Evolutionary conservation across 1,140 invertebrate species (phyloP), one percentile per base, ranked within the genome.

Genomic region (Eueides isabella): DNA sequence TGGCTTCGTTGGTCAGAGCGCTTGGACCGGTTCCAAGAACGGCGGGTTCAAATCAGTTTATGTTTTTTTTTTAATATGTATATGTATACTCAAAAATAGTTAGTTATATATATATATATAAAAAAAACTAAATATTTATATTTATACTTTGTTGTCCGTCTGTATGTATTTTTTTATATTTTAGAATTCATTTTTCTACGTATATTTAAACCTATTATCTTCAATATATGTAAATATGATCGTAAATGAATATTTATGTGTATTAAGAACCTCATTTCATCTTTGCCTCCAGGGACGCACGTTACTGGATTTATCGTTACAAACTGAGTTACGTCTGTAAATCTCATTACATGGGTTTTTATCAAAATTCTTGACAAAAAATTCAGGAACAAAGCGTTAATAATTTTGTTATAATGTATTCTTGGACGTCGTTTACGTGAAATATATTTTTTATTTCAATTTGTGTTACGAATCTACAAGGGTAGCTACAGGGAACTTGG

Each of bases 271-370:
- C 3, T 19, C 48, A 55, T 55, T 55, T 55, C 9, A 55, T 23
- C 26, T 23, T 55, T 23, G 48, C 48, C 48, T 55, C 26, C 19
- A 55, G 23, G 48, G 19, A 55, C 19, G 23, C 7, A 11, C 48
- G 48, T 23, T 23, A 2, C 19, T 55, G 48, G 48, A 55, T 55
- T 55, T 55, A 11, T 23, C 23, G 48, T 55, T 55, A 55, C 19
- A 55, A 55, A 55, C 19, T 55, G 62, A 41, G 19, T 48, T 29
- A 11, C 66, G 41, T 2, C 7, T 29, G n/a, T n/a, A 55, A 67
- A 67, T 38, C 66, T 67, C 41, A 48, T 67, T 67, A 67, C 66
- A 29, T 31, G 66, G 66, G 41, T 19, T 55, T n/a, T 31, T 23
- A n/a, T 48, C 29, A 44, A 29, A 67, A 67, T 55, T 44, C 66